Evolutionary conservation across 2,113 vertebrate genomes (phyloP).

Genomic region (Psophia crepitans): DNA sequence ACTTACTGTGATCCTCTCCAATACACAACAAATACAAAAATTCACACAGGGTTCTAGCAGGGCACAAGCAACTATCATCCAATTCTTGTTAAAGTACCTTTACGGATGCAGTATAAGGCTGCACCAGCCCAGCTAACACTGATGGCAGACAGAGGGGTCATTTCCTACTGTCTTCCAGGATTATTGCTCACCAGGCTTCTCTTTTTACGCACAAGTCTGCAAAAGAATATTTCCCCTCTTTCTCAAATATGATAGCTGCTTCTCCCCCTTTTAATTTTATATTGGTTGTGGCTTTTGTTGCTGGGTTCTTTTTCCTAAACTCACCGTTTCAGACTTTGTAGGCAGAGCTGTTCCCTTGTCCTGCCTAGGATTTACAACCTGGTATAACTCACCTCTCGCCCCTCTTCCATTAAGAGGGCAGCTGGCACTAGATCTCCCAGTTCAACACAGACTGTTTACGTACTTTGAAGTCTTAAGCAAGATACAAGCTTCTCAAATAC

Average conservation of each 20-base stretch:
- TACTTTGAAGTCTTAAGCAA: background rate
- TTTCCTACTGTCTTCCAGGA: background rate
- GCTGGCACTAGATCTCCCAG: background rate
- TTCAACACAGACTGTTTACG: background rate
- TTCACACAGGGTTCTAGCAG: background rate
- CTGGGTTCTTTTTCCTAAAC: background rate
- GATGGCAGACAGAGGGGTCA: rapidly evolving
- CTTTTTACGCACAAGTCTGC: background rate
- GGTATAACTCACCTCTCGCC: background rate
- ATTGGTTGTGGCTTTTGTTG: background rate
- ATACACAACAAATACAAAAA: background rate
- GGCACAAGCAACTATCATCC: background rate
- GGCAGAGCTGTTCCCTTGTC: background rate
- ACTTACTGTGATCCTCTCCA: background rate
- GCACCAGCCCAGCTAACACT: background rate
- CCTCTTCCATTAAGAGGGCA: background rate
- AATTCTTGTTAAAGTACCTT: background rate
- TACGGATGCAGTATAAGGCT: background rate
- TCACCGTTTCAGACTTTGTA: background rate
- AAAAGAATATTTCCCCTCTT: background rate
- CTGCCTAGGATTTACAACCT: background rate
- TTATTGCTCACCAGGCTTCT: background rate
- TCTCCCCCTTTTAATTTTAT: background rate
- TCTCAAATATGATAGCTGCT: background rate
- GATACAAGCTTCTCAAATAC: background rate